Evolutionary conservation across 1,140 invertebrate genomes (phyloP), one percentile per base, ranked within the genome.

Genomic region (Lucilia cuprina): DNA sequence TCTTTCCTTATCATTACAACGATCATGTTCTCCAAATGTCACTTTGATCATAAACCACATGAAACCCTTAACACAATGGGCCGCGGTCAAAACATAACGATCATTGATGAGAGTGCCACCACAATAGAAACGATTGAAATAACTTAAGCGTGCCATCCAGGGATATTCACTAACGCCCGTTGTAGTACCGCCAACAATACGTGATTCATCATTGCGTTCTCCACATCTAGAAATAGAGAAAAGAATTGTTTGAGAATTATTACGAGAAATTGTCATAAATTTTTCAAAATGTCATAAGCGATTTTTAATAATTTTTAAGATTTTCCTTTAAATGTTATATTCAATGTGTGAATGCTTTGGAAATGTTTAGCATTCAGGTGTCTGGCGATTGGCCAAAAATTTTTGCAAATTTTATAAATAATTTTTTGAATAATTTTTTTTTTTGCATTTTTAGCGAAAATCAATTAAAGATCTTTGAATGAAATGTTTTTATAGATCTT

Each of bases 41-140:
- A 96, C 95, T 90, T 96, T 96, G 87, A 97, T 96, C 95, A 97
- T 95, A 90, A 96, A 96, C 96, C 96, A 97, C 94, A 97, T 96
- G 87, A 96, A 96, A 78, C 95, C 95, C 93, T 96, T 96, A 84
- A 97, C 95, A 84, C 93, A 93, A 89, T 93, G 93, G 12, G 92
- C 92, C 10, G 93, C 93, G 2, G 92, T 93, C 30, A 93, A 85
- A n/a, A 93, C 90, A 80, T 90, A 90, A 41, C 89, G 89, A 87
- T 93, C 92, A 83, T 92, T 92, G 88, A 91, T 90, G 82, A 91
- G 86, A 75, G 89, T 88, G 82, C 89, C 89, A 74, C 89, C 89
- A 25, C 89, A 91, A 85, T 91, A 91, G 35, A 90, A 88, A 70
- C 87, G 85, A 77, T 87, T 85, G 21, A 85, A 86, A 85, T 88